Percentiles rank a stretch among this genome's conserved stretches.
Evolutionary conservation across 2,888 invertebrate genomes (phyloP).

Genomic region (Hanleya hanleyi): DNA sequence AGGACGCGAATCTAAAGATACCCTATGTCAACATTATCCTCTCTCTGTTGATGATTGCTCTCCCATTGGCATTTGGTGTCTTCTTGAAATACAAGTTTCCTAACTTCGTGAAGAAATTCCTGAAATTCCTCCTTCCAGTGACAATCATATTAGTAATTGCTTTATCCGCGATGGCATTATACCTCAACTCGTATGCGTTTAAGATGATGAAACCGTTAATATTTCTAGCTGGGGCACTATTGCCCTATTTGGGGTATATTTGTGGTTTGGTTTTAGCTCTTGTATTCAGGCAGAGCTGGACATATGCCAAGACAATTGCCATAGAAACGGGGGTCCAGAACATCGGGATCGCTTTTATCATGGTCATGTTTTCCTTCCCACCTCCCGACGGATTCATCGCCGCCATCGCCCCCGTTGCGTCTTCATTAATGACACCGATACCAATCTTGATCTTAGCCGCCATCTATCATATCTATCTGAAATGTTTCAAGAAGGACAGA

Average conservation of each 20-base stretch:
- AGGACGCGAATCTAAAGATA: constrained; percentile 81
- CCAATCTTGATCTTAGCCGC: constrained; percentile 79
- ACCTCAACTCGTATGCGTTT: constrained; percentile 92
- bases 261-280: constrained; percentile 58
- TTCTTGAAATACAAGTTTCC: constrained; percentile 75
- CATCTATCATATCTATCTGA: constrained; percentile 47
- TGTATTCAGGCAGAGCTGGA: constrained; percentile 54
- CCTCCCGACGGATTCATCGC: constrained; percentile 93
- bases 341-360: constrained; percentile 92
- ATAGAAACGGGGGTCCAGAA: constrained; percentile 92
- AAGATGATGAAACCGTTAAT: constrained; percentile 81
- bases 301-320: constrained; percentile 81
- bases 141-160: constrained; percentile 86
- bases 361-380: constrained; percentile 85
- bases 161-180: constrained; percentile 89
- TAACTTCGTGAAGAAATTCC: constrained; percentile 78
- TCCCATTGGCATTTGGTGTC: constrained; percentile 79
- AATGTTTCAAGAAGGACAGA: background rate
- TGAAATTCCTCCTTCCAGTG: constrained; percentile 85
- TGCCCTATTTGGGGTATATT: constrained; percentile 67
- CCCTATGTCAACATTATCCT: constrained; percentile 86
- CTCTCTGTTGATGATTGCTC: constrained; percentile 83
- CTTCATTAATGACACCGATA: constrained; percentile 94
- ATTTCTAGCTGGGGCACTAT: constrained; percentile 56
- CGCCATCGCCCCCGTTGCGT: constrained; percentile 75